Evolutionary conservation across 2,888 invertebrate genomes (phyloP), one percentile per base, ranked within the genome.

Genomic region (Drosophila lacicola): DNA sequence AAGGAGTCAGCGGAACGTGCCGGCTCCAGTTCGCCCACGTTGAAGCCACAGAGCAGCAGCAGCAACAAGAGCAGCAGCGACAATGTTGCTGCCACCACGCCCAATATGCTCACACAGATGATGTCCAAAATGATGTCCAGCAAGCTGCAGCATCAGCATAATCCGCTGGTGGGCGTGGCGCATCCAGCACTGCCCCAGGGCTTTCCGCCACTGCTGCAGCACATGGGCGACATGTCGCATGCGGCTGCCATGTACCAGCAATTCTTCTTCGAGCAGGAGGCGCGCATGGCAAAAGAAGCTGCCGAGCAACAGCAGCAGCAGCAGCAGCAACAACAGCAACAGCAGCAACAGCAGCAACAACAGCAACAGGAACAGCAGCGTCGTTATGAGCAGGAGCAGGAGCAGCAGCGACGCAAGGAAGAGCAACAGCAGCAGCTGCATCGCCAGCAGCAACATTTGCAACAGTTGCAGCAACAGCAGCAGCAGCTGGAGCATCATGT

Each of bases 261-360:
- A 90, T 93, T 96, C 85, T 95, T 96, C 89, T 93, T 96, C 93
- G 96, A 97, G 92, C 95, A 96, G 91, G 96, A 96, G 91, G 96
- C 95, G 21, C 94, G 96, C 74, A 94, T 96, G 92, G 95, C 95
- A 21, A 94, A 95, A 81, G 94, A 95, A 92, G 94, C 94, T 49
- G 94, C 93, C 66, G 95, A 93, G 66, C 94, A 93, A 72, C 93
- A 94, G 74, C 94, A 93, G 79, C 94, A 93, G 49, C 93, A 93
- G 34, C 93, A 92, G 6, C 92, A 93, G 56, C 94, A 93, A 66
- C 93, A 94, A 64, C 94, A 93, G 73, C 93, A 94, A 44, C 94
- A 93, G 45, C 93, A 93, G 75, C 93, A 89, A 5, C 93, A 88
- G 76, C 93, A 89, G 81, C 93, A 93, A 10, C 91, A 90, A 9